Conservation (phyloP, 2,888 invertebrate species). For the Halictus ligatus region DNA sequence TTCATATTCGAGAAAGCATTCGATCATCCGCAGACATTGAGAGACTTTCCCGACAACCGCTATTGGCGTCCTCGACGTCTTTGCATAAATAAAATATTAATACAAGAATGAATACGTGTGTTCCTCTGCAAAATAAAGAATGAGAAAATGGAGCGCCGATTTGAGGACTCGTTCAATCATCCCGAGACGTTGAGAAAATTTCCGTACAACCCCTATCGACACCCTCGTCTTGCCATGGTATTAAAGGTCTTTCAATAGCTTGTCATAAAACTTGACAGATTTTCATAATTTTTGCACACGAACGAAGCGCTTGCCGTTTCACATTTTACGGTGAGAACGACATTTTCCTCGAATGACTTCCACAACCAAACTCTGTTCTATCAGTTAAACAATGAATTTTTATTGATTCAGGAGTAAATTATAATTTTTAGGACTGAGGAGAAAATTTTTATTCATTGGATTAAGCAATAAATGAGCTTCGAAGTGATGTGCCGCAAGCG, state of each 20-base stretch:
- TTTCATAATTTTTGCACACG: neutral
- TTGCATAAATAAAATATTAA: neutral
- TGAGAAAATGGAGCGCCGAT: neutral
- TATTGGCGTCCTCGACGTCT: neutral
- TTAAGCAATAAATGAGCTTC: no score
- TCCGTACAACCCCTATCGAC: neutral
- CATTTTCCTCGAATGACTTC: no score
- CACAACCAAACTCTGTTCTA: no score
- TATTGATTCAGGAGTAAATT: no score
- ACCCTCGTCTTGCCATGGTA: neutral
- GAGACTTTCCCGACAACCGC: neutral
- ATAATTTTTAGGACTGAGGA: no score
- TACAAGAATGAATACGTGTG: neutral
- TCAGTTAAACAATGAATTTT: neutral
- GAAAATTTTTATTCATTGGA: neutral
- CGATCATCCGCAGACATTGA: neutral
- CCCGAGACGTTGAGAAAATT: neutral
- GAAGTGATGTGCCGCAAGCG: no score
- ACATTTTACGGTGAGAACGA: neutral
- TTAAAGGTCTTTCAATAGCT: neutral
- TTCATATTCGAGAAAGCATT: neutral
- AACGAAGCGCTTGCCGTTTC: neutral
- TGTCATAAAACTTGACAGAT: neutral
- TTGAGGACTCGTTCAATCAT: neutral
- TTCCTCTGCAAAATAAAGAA: neutral